Evolutionary conservation across 1,140 invertebrate species (phyloP).

Genomic region (Drosophila orena): DNA sequence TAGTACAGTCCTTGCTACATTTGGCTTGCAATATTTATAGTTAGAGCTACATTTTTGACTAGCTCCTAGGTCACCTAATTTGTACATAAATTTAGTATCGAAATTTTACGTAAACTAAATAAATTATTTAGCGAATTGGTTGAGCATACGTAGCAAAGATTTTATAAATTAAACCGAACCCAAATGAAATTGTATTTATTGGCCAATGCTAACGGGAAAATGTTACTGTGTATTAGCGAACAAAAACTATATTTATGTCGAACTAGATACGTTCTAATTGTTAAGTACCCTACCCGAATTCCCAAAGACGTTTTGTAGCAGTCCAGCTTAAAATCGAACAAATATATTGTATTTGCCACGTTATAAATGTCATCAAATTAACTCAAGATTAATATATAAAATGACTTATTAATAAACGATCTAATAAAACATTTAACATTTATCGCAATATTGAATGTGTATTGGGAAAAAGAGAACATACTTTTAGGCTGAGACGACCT

Average conservation of each 20-base stretch:
- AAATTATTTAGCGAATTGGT: constrained; percentile 78
- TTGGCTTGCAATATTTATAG: constrained; percentile 42
- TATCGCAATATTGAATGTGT: not conserved
- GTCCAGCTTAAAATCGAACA: constrained; percentile 25
- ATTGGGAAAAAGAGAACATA: not conserved
- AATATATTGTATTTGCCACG: constrained; percentile 56
- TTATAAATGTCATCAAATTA: constrained; percentile 50
- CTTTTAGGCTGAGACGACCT: constrained; percentile 5
- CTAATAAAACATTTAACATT: not conserved
- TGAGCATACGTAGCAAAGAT: constrained; percentile 58
- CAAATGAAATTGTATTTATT: constrained; percentile 65
- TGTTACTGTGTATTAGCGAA: constrained; percentile 33
- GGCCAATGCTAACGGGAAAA: constrained; percentile 25
- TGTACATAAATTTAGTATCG: constrained; percentile 64
- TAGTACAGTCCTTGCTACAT: constrained; percentile 12
- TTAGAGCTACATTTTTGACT: constrained; percentile 27
- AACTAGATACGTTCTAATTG: constrained; percentile 37
- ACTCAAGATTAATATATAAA: constrained; percentile 33
- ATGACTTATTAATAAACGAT: constrained; percentile 21
- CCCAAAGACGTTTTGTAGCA: constrained; percentile 40
- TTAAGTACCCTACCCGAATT: constrained; percentile 34
- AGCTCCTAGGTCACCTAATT: constrained; percentile 60
- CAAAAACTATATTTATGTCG: constrained; percentile 28
- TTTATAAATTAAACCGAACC: constrained; percentile 38
- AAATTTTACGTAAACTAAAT: constrained; percentile 45